These are phyloP conservation scores for Drosophila longiperda DNA, from an alignment of 2,888 invertebrate species.

Conservation along the genomic window DNA sequence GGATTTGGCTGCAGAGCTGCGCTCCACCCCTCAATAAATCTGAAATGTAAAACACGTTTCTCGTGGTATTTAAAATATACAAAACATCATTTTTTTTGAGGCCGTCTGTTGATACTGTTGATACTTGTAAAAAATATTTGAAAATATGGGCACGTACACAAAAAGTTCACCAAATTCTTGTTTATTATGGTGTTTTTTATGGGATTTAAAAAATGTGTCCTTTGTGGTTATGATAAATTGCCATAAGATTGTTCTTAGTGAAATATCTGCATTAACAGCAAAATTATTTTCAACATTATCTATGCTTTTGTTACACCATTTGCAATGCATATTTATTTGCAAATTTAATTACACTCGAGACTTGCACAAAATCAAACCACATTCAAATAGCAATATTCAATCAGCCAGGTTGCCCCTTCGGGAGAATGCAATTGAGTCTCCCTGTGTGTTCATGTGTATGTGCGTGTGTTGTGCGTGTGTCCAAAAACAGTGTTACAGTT, in stretches of 20 bases:
- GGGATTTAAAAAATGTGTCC: conserved; percentile 1
- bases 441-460: neutral
- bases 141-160: conserved; percentile 63
- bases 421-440: conserved; percentile 6
- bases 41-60: conserved; percentile 56
- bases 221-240: neutral
- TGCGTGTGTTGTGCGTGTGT: conserved; percentile 11
- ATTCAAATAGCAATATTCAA: conserved; percentile 74
- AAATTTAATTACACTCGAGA: conserved; percentile 72
- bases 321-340: conserved; percentile 53
- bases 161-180: conserved; percentile 32
- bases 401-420: conserved; percentile 48
- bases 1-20: conserved; percentile 48
- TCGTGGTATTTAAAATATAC: conserved; percentile 58
- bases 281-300: conserved; percentile 54
- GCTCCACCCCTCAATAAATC: conserved; percentile 23
- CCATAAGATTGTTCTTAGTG: conserved; percentile 16
- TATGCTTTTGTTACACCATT: conserved; percentile 36
- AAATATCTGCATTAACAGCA: conserved; percentile 8
- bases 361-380: conserved; percentile 70
- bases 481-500: conserved; percentile 42
- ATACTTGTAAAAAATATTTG: conserved; percentile 1
- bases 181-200: conserved; percentile 42
- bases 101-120: conserved; percentile 6
- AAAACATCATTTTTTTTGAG: conserved; percentile 35